These are phyloP conservation scores for Drosophila teissieri DNA, from an alignment of 1,140 invertebrate genomes.

Conservation along the genomic window DNA sequence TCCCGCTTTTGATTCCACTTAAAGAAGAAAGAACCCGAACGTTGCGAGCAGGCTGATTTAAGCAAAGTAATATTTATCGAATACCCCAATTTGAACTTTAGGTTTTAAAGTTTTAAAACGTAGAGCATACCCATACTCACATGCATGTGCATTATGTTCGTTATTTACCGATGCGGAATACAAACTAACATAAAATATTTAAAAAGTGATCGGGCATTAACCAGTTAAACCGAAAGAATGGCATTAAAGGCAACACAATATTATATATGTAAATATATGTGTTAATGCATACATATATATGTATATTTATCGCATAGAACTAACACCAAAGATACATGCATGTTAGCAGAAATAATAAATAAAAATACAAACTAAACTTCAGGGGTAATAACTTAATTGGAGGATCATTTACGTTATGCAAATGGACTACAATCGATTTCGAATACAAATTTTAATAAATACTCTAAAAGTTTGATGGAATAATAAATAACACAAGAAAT, in stretches of 20 bases:
- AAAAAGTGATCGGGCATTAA: conserved; percentile 51
- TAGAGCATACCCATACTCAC: conserved; percentile 50
- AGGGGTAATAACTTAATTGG: background rate
- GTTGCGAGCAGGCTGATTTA: conserved; percentile 28
- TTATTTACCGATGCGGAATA: conserved; percentile 55
- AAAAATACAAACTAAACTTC: conserved; percentile 51
- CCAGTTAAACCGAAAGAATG: conserved; percentile 50
- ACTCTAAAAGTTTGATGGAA: background rate
- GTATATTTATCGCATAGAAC: conserved; percentile 58
- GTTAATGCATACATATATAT: conserved; percentile 55
- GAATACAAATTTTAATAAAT: background rate
- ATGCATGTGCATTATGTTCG: conserved; percentile 63
- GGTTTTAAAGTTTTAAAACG: conserved; percentile 72
- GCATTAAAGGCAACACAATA: conserved; percentile 52
- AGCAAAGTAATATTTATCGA: conserved; percentile 60
- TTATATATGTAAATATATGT: conserved; percentile 58
- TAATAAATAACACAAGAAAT: background rate
- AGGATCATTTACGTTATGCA: background rate
- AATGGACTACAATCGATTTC: background rate
- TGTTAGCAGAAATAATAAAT: conserved; percentile 75
- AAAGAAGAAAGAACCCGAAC: conserved; percentile 19
- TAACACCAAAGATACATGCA: conserved; percentile 70
- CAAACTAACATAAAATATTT: conserved; percentile 27
- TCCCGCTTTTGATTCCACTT: conserved; percentile 46
- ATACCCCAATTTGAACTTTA: conserved; percentile 70